Evolutionary conservation across 2,888 invertebrate genomes (phyloP), one percentile per base, ranked within the genome.

Genomic region (Drymonia ruficornis): DNA sequence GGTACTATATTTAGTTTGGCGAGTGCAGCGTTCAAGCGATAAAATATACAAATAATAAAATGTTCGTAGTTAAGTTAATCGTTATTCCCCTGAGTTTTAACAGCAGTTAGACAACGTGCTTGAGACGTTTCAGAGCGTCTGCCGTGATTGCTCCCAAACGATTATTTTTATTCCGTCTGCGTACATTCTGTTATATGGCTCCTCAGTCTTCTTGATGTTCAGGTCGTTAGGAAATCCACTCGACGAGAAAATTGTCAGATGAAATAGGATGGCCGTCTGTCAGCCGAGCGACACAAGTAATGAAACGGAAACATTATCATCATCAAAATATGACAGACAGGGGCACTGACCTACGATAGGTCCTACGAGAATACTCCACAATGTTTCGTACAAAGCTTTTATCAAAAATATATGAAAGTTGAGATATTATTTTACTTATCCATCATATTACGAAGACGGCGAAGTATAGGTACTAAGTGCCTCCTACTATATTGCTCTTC

Each of bases 171-270:
- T 47, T 31, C 34, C 47, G 18, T 34, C 29, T 47, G 18, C 18
- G 34, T 34, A 44, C 34, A 34, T 34, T 47, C 31, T 2, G 31
- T 34, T 47, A 47, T 47, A 34, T 34, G 47, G 16, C 46, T 29
- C 11, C 46, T 2, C 42, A 19, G 42, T 36, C 52, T 40, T 43
- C 36, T 50, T 49, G 18, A 31, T 48, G 47, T 43, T 36, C 49
- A 36, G 45, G 38, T 19, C 48, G 40, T 36, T 43, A 42, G 40
- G 49, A 51, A 50, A 53, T 42, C 48, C 47, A 6, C 19, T 49
- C 28, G 44, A 45, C 46, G 12, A 16, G 38, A 55, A 52, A 50
- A 56, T 53, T 51, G 48, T 43, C 48, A 61, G 28, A 61, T 55
- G 50, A 49, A 45, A 36, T 49, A n/a, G 42, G 47, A 4, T 29